Conservation (phyloP, 2,113 vertebrate genomes). For the Cranoglanis bouderius region DNA sequence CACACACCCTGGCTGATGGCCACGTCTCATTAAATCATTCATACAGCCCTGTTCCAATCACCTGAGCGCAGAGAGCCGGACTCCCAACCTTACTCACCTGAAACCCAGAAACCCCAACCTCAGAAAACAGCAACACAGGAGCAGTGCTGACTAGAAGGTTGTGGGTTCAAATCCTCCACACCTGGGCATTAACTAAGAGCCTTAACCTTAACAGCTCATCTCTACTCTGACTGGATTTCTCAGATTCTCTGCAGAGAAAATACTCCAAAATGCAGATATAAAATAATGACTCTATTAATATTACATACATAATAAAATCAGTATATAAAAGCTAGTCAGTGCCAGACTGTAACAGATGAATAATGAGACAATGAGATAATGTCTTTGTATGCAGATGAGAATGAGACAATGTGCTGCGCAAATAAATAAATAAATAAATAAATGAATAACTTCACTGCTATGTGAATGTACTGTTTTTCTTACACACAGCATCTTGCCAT, state of each 20-base stretch:
- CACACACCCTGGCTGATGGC: not conserved
- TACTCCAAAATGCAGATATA: not conserved
- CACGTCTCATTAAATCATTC: conserved; percentile 23
- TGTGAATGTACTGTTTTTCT: not conserved
- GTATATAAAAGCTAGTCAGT: not conserved
- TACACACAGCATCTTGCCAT: not conserved
- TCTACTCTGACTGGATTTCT: not conserved
- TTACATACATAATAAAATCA: not conserved
- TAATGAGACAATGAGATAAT: not conserved
- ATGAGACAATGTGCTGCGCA: not conserved
- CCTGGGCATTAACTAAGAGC: too few species aligned
- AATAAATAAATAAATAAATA: not conserved
- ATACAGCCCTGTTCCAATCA: not conserved
- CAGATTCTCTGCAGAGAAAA: not conserved
- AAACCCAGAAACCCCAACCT: not conserved
- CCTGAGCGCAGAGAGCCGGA: not conserved
- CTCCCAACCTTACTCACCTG: not conserved
- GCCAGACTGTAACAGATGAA: not conserved
- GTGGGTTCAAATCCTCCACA: not conserved
- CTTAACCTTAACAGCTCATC: not conserved
- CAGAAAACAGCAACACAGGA: not conserved
- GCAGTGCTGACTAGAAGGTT: not conserved
- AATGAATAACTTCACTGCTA: not conserved
- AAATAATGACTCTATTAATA: not conserved
- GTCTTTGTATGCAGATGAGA: too few species aligned